A percentile compares a stretch with the other conserved stretches of the same genome.
These are phyloP conservation scores for Agraylea sexmaculata DNA, from an alignment of 1,140 invertebrate genomes.

Conservation along the genomic window DNA sequence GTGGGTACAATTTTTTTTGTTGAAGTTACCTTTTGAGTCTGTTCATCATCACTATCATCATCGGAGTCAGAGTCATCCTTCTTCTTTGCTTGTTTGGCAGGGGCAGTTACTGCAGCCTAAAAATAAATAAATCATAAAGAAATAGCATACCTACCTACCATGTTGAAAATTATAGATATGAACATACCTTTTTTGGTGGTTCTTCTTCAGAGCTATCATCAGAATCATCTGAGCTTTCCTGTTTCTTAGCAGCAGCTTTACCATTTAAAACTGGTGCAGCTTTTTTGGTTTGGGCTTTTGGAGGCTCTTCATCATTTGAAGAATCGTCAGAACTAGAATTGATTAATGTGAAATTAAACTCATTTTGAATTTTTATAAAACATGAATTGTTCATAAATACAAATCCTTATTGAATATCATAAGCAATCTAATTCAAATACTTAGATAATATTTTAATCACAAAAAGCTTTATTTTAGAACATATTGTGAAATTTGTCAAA, in stretches of 20 bases:
- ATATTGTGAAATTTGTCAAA: too few relatives aligned
- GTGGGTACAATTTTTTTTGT: constrained; percentile 19
- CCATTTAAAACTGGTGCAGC: too few relatives aligned
- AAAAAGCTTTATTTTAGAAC: too few relatives aligned
- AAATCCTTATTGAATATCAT: constrained; percentile 1
- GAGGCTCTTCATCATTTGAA: constrained; percentile 16
- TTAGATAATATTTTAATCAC: too few relatives aligned
- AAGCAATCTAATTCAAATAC: too few relatives aligned
- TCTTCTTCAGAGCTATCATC: constrained; percentile 21
- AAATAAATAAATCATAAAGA: constrained; percentile 11
- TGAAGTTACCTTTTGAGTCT: constrained; percentile 15
- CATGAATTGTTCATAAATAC: constrained; percentile 3
- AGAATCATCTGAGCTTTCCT: constrained; percentile 17
- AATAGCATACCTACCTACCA: not conserved
- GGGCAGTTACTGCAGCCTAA: not conserved
- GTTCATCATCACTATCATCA: constrained; percentile 15
- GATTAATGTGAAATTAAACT: constrained; percentile 1
- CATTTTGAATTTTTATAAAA: not conserved
- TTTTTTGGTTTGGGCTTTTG: too few relatives aligned
- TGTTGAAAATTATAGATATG: not conserved
- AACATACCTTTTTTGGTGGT: constrained; percentile 13
- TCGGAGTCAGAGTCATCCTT: constrained; percentile 17
- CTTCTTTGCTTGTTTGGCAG: constrained; percentile 15
- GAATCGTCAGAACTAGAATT: constrained; percentile 17
- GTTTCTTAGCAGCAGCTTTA: constrained; percentile 7